Base-by-base conservation (phyloP, 2,113 vertebrate genomes). In the Dolichallabes microphthalmus region DNA sequence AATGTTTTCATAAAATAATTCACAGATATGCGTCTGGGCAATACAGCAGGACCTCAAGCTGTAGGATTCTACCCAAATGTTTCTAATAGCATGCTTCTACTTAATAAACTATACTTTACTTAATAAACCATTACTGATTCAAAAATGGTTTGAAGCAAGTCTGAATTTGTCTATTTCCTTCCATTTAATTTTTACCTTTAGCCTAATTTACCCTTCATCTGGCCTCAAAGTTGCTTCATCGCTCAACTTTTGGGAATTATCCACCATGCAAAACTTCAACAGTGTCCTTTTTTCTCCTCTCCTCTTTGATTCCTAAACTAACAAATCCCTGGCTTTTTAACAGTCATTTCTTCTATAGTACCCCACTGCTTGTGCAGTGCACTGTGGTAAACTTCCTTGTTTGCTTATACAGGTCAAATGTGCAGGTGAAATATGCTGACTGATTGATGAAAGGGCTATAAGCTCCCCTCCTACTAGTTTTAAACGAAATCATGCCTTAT, bases 381-480 rank as follows among this genome's bases (percentile, higher is more conserved):
- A 5, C 22, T 45, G 80, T 82, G 90, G 91, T 90, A 88, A 92
- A 86, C 91, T 93, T 90, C 92, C 84, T 86, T 92, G 91, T 94
- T 94, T 93, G 91, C 92, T 89, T 89, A 91, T 88, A 86, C 35
- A 88, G 91, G 92, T 92, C 91, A 93, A 90, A 91, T 57, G 80
- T 88, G 71, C 89, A 87, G 84, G 88, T 88, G 87, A 86, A 89
- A 86, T 83, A 82, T 76, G 12, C 91, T 93, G 93, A 93, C 89
- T 91, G 92, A 94, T 93, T 92, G 85, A 90, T 87, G 60, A 85
- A 84, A 27, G 82, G 30, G n/a, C 55, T 73, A 55, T 20, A 61
- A 80, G 53, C 64, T 50, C 80, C 25, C 80, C 25, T 55, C 20
- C 84, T 35, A 83, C 11, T 77, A 57, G 35, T 52, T 60, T 74